Conservation (phyloP, 2,113 vertebrate genomes). For the Galeopterus variegatus region DNA sequence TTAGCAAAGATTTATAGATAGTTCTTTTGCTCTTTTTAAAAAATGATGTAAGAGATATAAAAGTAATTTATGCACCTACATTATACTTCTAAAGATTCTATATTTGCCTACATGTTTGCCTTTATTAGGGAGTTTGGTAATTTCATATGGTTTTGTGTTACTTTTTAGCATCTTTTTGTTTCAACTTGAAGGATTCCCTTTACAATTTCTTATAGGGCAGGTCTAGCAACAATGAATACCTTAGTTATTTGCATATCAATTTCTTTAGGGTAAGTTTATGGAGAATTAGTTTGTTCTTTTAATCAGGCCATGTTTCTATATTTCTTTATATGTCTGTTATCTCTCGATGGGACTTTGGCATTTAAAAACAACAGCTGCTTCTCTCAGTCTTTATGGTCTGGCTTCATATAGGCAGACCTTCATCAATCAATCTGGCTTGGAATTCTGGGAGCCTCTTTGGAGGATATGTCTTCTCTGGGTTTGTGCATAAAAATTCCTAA, state of each 20-base stretch:
- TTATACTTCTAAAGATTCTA: background rate
- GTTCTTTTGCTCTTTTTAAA: too few species aligned
- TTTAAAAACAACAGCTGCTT: background rate
- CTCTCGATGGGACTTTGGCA: background rate
- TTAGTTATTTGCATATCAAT: background rate
- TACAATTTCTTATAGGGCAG: background rate
- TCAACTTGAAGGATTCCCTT: background rate
- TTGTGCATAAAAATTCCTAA: background rate
- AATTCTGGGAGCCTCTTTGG: background rate
- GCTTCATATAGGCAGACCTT: rapidly evolving
- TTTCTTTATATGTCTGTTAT: background rate
- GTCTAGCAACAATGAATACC: background rate
- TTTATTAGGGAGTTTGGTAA: background rate
- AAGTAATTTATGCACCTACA: background rate
- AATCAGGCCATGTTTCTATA: background rate
- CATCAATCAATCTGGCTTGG: background rate
- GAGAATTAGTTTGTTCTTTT: background rate
- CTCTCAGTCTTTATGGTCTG: background rate
- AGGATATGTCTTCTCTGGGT: background rate
- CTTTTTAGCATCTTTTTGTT: background rate
- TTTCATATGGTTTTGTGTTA: background rate
- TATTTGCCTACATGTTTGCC: background rate
- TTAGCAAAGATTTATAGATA: background rate
- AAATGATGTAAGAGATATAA: background rate
- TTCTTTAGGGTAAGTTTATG: background rate